These are phyloP conservation scores for Microdon myrmicae DNA, from an alignment of 2,888 invertebrate species.

Conservation along the genomic window DNA sequence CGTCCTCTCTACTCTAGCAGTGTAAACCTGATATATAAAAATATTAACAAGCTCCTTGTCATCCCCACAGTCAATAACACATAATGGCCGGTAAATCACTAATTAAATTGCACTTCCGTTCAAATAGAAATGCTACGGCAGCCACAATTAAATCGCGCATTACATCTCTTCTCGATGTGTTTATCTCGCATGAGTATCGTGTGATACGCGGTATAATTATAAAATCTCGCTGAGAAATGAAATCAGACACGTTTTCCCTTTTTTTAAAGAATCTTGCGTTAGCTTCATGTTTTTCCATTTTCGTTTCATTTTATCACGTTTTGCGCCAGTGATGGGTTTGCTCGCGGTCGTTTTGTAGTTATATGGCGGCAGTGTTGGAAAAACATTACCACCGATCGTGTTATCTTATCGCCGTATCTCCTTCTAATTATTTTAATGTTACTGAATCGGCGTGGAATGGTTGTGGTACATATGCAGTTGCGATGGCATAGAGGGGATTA, in stretches of 20 bases:
- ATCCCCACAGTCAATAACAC: too few species aligned
- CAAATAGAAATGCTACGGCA: too few species aligned
- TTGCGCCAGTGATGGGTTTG: background rate
- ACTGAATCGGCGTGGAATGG: conserved; percentile 21
- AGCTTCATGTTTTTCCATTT: conserved; percentile 3
- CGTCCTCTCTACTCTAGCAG: too few species aligned
- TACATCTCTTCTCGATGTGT: too few species aligned
- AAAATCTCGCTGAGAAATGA: conserved; percentile 15
- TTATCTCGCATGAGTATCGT: conserved; percentile 14
- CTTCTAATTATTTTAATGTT: conserved; percentile 23
- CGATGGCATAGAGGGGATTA: too few species aligned
- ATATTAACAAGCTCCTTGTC: too few species aligned
- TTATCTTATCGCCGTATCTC: conserved; percentile 20
- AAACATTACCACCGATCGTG: background rate
- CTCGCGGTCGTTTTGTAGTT: too few species aligned
- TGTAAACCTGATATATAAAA: too few species aligned
- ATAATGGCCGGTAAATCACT: too few species aligned
- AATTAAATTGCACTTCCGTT: too few species aligned
- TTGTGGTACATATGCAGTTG: too few species aligned
- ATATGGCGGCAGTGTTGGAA: background rate
- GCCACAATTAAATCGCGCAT: too few species aligned
- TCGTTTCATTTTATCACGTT: background rate
- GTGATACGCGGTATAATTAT: conserved; percentile 7
- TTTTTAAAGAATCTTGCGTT: conserved; percentile 18
- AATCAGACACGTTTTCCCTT: conserved; percentile 22